These are phyloP conservation scores for Monochamus alternatus DNA, from an alignment of 2,888 invertebrate species.

Conservation along the genomic window DNA sequence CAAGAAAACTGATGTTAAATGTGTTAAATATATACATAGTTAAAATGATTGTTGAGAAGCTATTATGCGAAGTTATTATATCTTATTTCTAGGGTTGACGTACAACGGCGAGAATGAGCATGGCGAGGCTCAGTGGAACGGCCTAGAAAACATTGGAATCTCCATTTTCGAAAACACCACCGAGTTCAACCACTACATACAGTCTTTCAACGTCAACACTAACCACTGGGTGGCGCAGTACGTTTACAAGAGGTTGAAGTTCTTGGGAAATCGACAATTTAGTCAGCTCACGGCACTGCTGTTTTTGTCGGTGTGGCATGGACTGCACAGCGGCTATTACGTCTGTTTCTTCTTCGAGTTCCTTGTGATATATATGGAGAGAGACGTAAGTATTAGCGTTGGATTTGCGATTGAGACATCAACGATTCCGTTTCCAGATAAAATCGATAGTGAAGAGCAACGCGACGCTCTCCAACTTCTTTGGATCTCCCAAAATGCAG, in stretches of 20 bases:
- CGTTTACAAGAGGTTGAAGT: conserved; percentile 93
- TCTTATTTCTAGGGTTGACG: conserved; percentile 80
- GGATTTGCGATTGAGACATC: too few species aligned
- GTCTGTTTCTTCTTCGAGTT: conserved; percentile 94
- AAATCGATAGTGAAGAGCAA: conserved; percentile 75
- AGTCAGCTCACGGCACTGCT: conserved; percentile 88
- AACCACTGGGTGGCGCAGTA: conserved; percentile 96
- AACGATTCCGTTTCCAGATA: conserved; percentile 68
- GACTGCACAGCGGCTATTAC: conserved; percentile 95
- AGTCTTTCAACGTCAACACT: conserved; percentile 96
- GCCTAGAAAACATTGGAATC: conserved; percentile 92
- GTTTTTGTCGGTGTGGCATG: conserved; percentile 97
- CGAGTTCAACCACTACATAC: conserved; percentile 89
- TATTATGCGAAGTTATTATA: too few species aligned
- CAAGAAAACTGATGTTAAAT: too few species aligned
- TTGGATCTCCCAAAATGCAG: conserved; percentile 69
- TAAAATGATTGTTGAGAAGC: too few species aligned
- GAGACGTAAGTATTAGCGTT: conserved; percentile 76
- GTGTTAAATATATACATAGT: too few species aligned
- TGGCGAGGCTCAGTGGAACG: conserved; percentile 85
- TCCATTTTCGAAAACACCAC: conserved; percentile 86
- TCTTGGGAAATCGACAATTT: conserved; percentile 84
- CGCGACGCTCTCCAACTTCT: conserved; percentile 70
- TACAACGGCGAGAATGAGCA: conserved; percentile 83
- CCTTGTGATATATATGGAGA: conserved; percentile 88